Base-by-base conservation (phyloP, 2,797 vertebrate genomes). In the Premnoplex brunnescens region DNA sequence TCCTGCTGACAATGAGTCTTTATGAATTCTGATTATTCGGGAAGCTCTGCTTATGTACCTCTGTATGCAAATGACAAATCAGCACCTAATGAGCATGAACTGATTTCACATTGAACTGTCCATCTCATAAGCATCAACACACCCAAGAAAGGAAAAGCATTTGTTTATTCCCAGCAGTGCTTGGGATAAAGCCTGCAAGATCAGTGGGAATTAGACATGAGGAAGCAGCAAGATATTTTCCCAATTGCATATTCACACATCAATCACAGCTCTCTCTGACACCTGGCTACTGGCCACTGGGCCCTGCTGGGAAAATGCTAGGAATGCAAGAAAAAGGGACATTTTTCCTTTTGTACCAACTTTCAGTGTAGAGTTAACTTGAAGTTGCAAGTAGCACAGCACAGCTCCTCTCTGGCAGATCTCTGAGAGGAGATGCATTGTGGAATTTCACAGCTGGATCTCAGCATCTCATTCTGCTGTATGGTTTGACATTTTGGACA, bases 191-290 rank as follows among this genome's bases (percentile, higher is more conserved):
- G 93, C 60, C 93, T 95, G 86, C 62, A 95, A 92, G 88, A 92
- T 66, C 95, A 94, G 85, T 95, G 95, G 93, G 97, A 97, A 97
- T 96, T 72, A 96, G 92, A 93, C 95, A 96, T 87, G 88, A 97
- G 91, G 96, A 96, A 97, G 68, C 84, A 94, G 94, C 74, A 88
- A 95, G 93, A 93, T 96, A 91, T 84, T 95, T 95, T 91, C 81
- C 39, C 85, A n/a, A 73, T 92, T 96, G 85, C 94, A 96, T 92
- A 92, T 91, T 95, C 95, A 95, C 86, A 75, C 93, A 97, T 98
- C 96, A 97, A 88, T 97, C 96, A 97, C n/a, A 85, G 88, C 37
- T 78, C 55, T 92, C 68, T 93, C 89, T 89, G 88, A 94, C 96
- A 88, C 9, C 73, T 94, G 96, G 89, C 94, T 90, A 76, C 68